Evolutionary conservation across 2,888 invertebrate species (phyloP).

Genomic region (Alentia gelatinosa): DNA sequence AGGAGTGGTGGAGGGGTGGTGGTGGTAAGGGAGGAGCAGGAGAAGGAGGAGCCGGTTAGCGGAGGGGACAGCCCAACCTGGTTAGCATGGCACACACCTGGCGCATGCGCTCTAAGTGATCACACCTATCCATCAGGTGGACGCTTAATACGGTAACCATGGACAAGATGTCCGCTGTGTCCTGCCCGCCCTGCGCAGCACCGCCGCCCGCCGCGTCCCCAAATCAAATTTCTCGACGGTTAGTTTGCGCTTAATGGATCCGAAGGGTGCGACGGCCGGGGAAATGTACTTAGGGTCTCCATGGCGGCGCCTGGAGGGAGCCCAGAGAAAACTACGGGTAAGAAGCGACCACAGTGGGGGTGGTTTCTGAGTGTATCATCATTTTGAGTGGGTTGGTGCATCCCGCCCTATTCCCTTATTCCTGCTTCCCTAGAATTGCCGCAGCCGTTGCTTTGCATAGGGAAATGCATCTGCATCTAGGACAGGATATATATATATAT

Average conservation of each 20-base stretch:
- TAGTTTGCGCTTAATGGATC: slow-evolving; percentile 38
- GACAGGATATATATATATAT: no score
- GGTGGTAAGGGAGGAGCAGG: neutral
- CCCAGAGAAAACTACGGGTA: neutral
- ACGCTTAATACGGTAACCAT: slow-evolving; percentile 24
- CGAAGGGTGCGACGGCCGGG: neutral
- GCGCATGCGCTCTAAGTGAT: neutral
- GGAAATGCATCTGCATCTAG: no score
- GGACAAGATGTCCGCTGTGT: neutral
- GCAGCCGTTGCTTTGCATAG: no score
- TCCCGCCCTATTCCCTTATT: no score
- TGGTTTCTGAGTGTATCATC: slow-evolving; percentile 1
- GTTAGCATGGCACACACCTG: slow-evolving; percentile 35
- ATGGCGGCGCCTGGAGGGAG: neutral
- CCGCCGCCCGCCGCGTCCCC: neutral
- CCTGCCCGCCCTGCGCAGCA: neutral
- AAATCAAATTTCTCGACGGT: slow-evolving; percentile 13
- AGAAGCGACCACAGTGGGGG: neutral
- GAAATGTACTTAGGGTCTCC: slow-evolving; percentile 26
- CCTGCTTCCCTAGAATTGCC: no score
- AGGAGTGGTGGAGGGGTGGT: neutral
- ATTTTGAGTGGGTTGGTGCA: neutral
- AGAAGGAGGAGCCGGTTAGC: neutral
- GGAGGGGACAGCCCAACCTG: neutral
- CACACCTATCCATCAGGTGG: slow-evolving; percentile 18